phyloP scores from a whole-genome alignment of 2,888 invertebrate genomes.

The Pheosia tremula region DNA sequence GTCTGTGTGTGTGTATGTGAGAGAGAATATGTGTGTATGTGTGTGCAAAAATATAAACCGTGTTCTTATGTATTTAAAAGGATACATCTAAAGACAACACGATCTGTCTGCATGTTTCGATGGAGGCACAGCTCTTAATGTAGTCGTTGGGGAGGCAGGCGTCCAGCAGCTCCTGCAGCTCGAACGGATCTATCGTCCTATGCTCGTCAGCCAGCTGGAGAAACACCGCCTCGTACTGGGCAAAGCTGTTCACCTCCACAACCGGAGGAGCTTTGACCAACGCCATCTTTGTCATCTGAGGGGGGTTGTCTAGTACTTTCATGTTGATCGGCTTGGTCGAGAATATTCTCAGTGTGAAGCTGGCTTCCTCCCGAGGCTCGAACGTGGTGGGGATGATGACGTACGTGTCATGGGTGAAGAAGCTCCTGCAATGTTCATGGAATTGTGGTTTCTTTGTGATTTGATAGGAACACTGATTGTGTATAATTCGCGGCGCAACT shows the following conservation, averaged over 20 bases:
- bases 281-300: conserved; percentile 88
- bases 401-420: conserved; percentile 92
- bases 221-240: conserved; percentile 95
- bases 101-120: conserved; percentile 96
- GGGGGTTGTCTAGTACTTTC: conserved; percentile 88
- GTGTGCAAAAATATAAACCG: no score
- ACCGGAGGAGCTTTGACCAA: conserved; percentile 90
- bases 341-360: conserved; percentile 93
- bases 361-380: conserved; percentile 95
- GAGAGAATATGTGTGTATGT: no score
- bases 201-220: conserved; percentile 96
- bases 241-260: conserved; percentile 89
- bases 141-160: conserved; percentile 97
- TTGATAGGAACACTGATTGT: neutral
- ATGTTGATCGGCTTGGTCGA: conserved; percentile 91
- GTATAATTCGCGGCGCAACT: neutral
- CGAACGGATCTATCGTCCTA: conserved; percentile 94
- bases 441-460: conserved; percentile 4
- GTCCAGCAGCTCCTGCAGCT: conserved; percentile 94
- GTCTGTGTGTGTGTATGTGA: no score
- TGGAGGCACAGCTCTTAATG: conserved; percentile 96
- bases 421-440: conserved; percentile 85
- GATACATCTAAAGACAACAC: conserved; percentile 95
- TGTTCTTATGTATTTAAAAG: conserved; percentile 55
- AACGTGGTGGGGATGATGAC: conserved; percentile 95